Percentiles rank a stretch among this genome's conserved stretches.
phyloP scores from a whole-genome alignment of 2,888 invertebrate genomes.

The Agrotis exclamationis region DNA sequence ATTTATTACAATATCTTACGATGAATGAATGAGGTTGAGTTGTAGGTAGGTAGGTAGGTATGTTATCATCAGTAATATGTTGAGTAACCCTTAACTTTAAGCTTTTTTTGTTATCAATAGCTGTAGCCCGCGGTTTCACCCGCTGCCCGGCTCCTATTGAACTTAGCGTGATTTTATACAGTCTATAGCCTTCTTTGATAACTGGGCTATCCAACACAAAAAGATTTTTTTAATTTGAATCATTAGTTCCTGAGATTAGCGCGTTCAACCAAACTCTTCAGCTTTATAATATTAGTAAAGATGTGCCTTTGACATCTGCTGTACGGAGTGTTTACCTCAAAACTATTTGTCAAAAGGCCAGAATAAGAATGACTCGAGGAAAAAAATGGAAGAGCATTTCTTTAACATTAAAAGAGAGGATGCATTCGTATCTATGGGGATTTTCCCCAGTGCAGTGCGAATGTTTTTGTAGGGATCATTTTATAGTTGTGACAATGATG shows the following conservation, averaged over 20 bases:
- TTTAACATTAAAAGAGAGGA: neutral
- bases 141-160: too few species aligned
- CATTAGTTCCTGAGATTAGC: too few species aligned
- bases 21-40: conserved; percentile 21
- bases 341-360: neutral
- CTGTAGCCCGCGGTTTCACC: too few species aligned
- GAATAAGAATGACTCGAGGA: neutral
- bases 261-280: too few species aligned
- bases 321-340: neutral
- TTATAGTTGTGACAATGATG: neutral
- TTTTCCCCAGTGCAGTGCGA: neutral
- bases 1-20: conserved; percentile 22
- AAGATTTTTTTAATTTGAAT: too few species aligned
- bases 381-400: neutral
- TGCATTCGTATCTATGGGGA: neutral
- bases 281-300: too few species aligned
- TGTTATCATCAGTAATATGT: neutral
- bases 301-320: neutral
- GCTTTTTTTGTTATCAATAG: neutral
- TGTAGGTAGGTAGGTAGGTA: neutral
- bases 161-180: too few species aligned
- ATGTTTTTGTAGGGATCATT: neutral
- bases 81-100: neutral
- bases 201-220: too few species aligned
- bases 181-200: too few species aligned